phyloP scores from a whole-genome alignment of 1,140 invertebrate species.

The Monochamus saltuarius region DNA sequence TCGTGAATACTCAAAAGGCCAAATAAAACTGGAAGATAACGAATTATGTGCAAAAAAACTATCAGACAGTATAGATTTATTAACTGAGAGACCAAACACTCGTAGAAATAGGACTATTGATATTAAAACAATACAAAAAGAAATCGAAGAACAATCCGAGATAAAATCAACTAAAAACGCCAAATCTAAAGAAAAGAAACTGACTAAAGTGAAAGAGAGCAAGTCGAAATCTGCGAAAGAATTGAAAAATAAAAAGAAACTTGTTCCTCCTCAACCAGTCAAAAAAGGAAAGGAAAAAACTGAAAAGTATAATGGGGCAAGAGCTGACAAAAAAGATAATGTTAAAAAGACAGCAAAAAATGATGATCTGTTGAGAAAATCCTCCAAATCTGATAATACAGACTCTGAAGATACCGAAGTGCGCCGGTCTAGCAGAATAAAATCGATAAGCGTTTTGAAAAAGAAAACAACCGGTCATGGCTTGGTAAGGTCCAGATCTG shows the following conservation, averaged over 20 bases:
- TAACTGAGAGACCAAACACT: not conserved
- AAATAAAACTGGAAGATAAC: constrained; percentile 1
- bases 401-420: constrained; percentile 41
- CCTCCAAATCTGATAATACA: constrained; percentile 12
- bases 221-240: constrained; percentile 4
- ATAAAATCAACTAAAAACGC: constrained; percentile 2
- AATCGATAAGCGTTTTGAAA: constrained; percentile 59
- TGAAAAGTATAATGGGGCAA: constrained; percentile 20
- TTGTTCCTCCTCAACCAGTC: not conserved
- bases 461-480: constrained; percentile 61
- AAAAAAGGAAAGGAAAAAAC: constrained; percentile 20
- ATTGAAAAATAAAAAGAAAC: not conserved
- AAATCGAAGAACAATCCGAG: not conserved
- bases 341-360: constrained; percentile 14
- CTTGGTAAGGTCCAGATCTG: constrained; percentile 50
- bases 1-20: not conserved
- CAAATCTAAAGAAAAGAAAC: constrained; percentile 7
- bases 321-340: constrained; percentile 13
- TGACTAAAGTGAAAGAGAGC: not conserved
- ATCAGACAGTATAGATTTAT: too few species aligned
- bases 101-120: not conserved
- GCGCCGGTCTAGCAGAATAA: constrained; percentile 59
- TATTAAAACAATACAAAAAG: not conserved
- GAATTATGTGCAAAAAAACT: not conserved
- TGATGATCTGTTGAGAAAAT: constrained; percentile 2